Evolutionary conservation across 2,888 invertebrate species (phyloP).

Genomic region (Lissocephala sabroskyi): DNA sequence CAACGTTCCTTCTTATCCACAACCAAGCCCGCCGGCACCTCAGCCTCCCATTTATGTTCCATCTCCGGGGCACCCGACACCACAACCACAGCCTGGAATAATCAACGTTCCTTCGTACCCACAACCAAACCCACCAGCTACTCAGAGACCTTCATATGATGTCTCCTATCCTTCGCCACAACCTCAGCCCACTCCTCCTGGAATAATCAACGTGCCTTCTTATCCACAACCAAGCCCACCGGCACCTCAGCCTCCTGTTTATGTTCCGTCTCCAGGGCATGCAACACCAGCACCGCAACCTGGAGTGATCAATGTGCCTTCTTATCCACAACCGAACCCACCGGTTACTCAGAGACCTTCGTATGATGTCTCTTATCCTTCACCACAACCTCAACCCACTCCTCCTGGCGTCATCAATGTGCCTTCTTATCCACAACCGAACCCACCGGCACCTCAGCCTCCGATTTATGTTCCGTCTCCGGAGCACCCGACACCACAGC

Average conservation of each 20-base stretch:
- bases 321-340: slow-evolving; percentile 9
- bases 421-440: slow-evolving; percentile 13
- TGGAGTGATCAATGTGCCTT: slow-evolving; percentile 14
- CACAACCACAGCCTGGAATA: slow-evolving; percentile 19
- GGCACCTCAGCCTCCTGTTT: slow-evolving; percentile 11
- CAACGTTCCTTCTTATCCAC: slow-evolving; percentile 17
- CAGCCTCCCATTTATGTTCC: slow-evolving; percentile 15
- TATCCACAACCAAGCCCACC: not conserved
- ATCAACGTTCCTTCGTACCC: slow-evolving; percentile 33
- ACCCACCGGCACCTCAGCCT: slow-evolving; percentile 50
- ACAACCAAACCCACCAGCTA: slow-evolving; percentile 19
- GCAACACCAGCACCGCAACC: slow-evolving; percentile 2
- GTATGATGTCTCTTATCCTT: not conserved
- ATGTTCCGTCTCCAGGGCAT: slow-evolving; percentile 20
- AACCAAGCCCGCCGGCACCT: slow-evolving; percentile 53
- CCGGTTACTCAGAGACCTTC: not conserved
- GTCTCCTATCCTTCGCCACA: slow-evolving; percentile 20
- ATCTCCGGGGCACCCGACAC: slow-evolving; percentile 2
- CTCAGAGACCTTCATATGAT: slow-evolving; percentile 18
- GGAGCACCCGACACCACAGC: slow-evolving; percentile 18
- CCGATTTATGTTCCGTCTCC: slow-evolving; percentile 31
- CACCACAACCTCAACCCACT: slow-evolving; percentile 36
- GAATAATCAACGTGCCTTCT: slow-evolving; percentile 2
- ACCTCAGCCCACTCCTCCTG: slow-evolving; percentile 10
- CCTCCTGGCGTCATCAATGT: slow-evolving; percentile 21